Base-by-base conservation (phyloP, 2,797 vertebrate genomes). In the Schizopygopsis malacanthus region DNA sequence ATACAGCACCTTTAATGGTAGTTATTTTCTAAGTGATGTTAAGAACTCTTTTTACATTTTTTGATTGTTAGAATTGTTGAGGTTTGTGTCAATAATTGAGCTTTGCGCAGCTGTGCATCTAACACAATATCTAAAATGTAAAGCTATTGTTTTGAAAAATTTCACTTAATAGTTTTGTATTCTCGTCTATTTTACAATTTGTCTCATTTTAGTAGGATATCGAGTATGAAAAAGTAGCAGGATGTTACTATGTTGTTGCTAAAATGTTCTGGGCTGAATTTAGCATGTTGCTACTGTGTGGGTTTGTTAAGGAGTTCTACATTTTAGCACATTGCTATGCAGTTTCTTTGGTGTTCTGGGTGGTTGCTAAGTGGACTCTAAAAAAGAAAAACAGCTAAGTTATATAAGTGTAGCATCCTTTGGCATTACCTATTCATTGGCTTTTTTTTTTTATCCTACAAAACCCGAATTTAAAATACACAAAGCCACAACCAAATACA, bases 401-500 rank as follows among this genome's bases (percentile, higher is more conserved):
- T 41, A 11, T 59, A 0, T 47, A 78, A 59, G 4, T 79, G 22
- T 25, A 79, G 1, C 22, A 11, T 61, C n/a, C 15, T 45, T 45
- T 61, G 33, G 6, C 52, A 78, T 22, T 39, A 43, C 39, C 13
- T 43, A 11, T 25, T 61, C 4, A 16, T 8, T 4, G 22, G n/a
- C n/a, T 4, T 78, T 54, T 6, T 52, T 37, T 77, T 16, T 50
- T 50, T 47, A 37, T 78, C 37, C 39, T 28, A 45, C 39, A 79
- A 63, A 79, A 63, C 15, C 56, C 1, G 1, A 59, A 79, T 45
- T 79, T 79, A 5, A 79, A 79, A 63, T 76, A 43, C 71, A 69
- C 50, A 39, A 79, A n/a, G 10, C 47, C 59, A 50, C 25, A 86
- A 86, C 81, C 52, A 81, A 70, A 81, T n/a, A 56, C 69, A 13